Base-by-base conservation (phyloP, 2,797 vertebrate species). In the Chiloscyllium punctatum region DNA sequence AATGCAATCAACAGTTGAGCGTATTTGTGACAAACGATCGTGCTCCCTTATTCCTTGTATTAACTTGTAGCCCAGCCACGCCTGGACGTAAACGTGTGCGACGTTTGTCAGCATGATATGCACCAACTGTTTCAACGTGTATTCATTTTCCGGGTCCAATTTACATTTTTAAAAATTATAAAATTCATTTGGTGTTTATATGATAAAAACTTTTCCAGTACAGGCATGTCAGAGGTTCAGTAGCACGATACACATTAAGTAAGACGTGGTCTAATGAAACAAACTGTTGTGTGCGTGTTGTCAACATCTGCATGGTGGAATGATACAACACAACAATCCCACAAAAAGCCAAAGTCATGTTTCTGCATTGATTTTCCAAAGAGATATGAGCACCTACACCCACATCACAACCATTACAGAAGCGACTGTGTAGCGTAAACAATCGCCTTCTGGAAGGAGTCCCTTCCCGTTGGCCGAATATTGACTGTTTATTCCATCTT, bases 221-320 rank as follows among this genome's bases (percentile, higher is more conserved):
- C 25, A 68, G 1, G 66, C 9, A 8, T 42, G 42, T 90, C 62
- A 11, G 23, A 92, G 18, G 25, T 69, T n/a, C 4, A 84, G 16
- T 48, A 5, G 66, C 66, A 92, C 37, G 18, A 23, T 66, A 30
- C 62, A 4, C 62, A 68, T 6, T 68, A 62, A 62, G 53, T 69
- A 69, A 69, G 21, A 42, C 7, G 66, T 92, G 62, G 57, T n/a
- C 57, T 68, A 15, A 66, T 62, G 37, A 37, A n/a, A 62, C 57
- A n/a, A 91, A 66, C 30, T n/a, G 74, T 79, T 71, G 72, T 37
- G 90, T 42, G 37, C 25, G 16, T 25, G 21, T 27, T 37, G n/a
- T 92, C 62, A 66, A n/a, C 62, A 66, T 92, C 88, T 68, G 90
- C 90, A 42, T 92, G 62, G n/a, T 92, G 90, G 90, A 68, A 25